Base-by-base conservation (phyloP, 2,888 invertebrate species). In the Bedellia somnulentella region DNA sequence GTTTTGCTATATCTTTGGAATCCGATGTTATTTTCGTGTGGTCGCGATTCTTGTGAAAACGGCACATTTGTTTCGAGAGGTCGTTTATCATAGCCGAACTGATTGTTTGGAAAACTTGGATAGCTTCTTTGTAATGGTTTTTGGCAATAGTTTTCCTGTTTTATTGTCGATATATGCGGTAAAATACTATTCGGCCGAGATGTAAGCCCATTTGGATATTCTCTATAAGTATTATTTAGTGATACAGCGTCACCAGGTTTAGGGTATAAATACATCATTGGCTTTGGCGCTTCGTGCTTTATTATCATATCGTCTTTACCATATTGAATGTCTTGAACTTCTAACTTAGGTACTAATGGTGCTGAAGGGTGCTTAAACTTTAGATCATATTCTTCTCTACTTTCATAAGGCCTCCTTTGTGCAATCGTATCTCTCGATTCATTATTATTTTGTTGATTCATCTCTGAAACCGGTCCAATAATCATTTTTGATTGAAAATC, bases 401-500 rank as follows among this genome's bases (percentile, higher is more conserved):
- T 63, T 41, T 70, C 68, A 45, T 58, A 68, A 52, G 53, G 43
- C 54, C 53, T 56, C 41, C 49, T 67, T 63, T 71, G 71, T 62
- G 68, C 61, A 56, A 54, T 68, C 11, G 55, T 55, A 37, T 67
- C 64, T 36, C 56, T 54, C 37, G 57, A 37, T 27, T 60, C 43
- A 32, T 55, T 52, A 52, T 61, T 57, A 39, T 62, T 64, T 50
- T 68, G 71, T 54, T 71, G 70, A 41, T 77, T 76, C 49, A 66
- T 66, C 46, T 75, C 73, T 31, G 77, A 77, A 41, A 77, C 77
- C 45, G 77, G 77, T 54, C 78, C 78, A 45, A 78, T 70, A 34
- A 75, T 63, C 75, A 78, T 78, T 54, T 75, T 77, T 17, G 73
- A 70, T 47, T 78, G 78, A 49, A 78, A 78, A 54, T 78, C 77